A percentile compares a stretch with the other conserved stretches of the same genome.
Conservation (phyloP, 1,140 invertebrate genomes). For the Pogonomyrmex californicus region DNA sequence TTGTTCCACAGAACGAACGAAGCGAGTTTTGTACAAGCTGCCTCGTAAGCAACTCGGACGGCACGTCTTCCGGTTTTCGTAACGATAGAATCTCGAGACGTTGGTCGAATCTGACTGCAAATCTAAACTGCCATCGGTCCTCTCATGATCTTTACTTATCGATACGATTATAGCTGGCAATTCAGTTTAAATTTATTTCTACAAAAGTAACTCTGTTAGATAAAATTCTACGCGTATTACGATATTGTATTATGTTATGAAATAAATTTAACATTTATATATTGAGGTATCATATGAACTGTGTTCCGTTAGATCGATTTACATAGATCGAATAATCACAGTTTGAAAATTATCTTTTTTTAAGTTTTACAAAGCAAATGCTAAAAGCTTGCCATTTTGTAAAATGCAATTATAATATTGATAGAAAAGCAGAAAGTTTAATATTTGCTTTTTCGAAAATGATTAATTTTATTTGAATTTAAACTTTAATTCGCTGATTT, state of each 20-base stretch:
- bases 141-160: not conserved
- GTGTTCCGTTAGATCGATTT: too few species aligned
- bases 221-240: not conserved
- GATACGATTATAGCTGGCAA: not conserved
- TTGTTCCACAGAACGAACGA: slow-evolving; percentile 69
- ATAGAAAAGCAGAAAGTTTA: not conserved
- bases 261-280: not conserved
- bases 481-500: not conserved
- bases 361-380: not conserved
- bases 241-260: not conserved
- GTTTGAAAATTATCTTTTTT: slow-evolving; percentile 3
- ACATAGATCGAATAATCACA: not conserved
- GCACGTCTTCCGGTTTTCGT: slow-evolving; percentile 80
- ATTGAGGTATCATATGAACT: not conserved
- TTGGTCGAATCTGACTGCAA: slow-evolving; percentile 77
- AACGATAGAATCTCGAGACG: slow-evolving; percentile 71
- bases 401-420: not conserved
- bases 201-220: not conserved
- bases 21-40: slow-evolving; percentile 62
- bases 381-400: not conserved
- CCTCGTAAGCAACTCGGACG: slow-evolving; percentile 81
- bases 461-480: not conserved
- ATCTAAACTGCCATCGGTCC: slow-evolving; percentile 30
- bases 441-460: not conserved
- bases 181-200: slow-evolving; percentile 6